These are phyloP conservation scores for Rhabdophis nuchalis DNA, from an alignment of 2,797 vertebrate genomes.

Conservation along the genomic window DNA sequence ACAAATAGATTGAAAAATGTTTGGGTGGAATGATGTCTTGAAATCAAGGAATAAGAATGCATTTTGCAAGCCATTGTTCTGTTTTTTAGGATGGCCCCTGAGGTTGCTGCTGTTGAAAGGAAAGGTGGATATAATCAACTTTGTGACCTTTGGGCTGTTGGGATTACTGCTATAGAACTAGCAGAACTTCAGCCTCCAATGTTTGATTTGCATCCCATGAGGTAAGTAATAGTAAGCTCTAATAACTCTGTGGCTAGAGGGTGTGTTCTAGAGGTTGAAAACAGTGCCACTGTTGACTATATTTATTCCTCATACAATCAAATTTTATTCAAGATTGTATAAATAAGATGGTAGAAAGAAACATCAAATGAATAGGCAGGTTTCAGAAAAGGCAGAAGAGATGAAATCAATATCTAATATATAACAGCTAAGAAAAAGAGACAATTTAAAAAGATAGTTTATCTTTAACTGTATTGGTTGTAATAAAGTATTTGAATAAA, in stretches of 20 bases:
- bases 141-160: constrained; percentile 97
- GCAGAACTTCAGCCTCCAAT: constrained; percentile 96
- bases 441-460: background rate
- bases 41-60: background rate
- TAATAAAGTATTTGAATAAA: background rate
- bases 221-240: constrained; percentile 53
- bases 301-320: background rate
- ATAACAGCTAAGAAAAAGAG: background rate
- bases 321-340: background rate
- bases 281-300: background rate
- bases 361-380: background rate
- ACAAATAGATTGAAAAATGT: background rate
- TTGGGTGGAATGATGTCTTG: background rate
- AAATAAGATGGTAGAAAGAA: background rate
- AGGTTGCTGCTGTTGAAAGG: constrained; percentile 95
- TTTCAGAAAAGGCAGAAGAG: background rate
- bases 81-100: constrained; percentile 89
- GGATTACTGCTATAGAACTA: constrained; percentile 95
- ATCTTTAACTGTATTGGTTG: background rate
- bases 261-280: background rate
- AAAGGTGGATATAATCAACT: constrained; percentile 98
- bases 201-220: constrained; percentile 98
- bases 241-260: background rate
- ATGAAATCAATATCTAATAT: background rate
- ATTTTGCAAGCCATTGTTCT: background rate